phyloP scores from a whole-genome alignment of 2,888 invertebrate species.

The Eulithis testata region DNA sequence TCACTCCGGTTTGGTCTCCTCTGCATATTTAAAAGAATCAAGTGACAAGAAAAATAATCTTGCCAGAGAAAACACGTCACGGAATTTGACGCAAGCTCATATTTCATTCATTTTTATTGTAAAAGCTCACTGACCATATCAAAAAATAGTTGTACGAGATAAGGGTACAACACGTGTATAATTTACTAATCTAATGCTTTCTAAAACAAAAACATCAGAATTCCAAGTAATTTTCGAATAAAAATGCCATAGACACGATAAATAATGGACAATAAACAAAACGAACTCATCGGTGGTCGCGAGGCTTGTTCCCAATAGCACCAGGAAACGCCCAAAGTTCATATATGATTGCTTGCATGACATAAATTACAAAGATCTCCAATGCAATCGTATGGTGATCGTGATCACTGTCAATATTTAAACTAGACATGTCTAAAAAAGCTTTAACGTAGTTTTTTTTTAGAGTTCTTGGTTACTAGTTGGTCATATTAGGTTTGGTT shows the following conservation, averaged over 20 bases:
- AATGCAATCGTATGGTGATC: too few relatives aligned
- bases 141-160: conserved; percentile 28
- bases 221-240: conserved; percentile 45
- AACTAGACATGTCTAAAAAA: too few relatives aligned
- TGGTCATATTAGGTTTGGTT: too few relatives aligned
- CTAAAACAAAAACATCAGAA: conserved; percentile 35
- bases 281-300: conserved; percentile 47
- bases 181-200: conserved; percentile 32
- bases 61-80: conserved; percentile 4
- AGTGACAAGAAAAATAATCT: conserved; percentile 2
- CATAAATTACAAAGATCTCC: too few relatives aligned
- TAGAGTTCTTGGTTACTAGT: too few relatives aligned
- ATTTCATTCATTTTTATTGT: conserved; percentile 29
- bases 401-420: too few relatives aligned
- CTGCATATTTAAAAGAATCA: too few relatives aligned
- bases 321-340: not conserved
- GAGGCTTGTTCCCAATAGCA: conserved; percentile 18
- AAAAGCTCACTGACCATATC: conserved; percentile 26
- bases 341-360: too few relatives aligned
- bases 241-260: conserved; percentile 53
- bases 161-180: conserved; percentile 26
- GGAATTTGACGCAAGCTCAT: conserved; percentile 14
- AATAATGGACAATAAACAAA: conserved; percentile 54
- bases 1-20: too few relatives aligned
- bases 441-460: too few relatives aligned